Evolutionary conservation across 2,797 vertebrate genomes (phyloP).

Genomic region (Poliocrania exsul): DNA sequence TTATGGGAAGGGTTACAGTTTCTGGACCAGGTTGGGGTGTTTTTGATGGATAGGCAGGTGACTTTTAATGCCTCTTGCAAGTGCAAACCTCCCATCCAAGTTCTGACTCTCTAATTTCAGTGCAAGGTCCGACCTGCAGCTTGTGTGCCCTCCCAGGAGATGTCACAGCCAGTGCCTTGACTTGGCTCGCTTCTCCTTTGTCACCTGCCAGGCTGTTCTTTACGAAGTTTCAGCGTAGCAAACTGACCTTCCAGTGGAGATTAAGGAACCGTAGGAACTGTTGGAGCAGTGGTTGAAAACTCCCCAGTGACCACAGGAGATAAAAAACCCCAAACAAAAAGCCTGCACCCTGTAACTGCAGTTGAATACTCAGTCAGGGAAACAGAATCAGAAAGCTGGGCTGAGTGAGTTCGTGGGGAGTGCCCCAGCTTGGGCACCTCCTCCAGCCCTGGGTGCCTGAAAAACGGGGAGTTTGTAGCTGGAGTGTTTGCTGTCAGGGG

Average conservation of each 20-base stretch:
- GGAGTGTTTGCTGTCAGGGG: not conserved
- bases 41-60: not conserved
- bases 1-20: not conserved
- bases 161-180: rapidly evolving
- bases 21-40: rapidly evolving
- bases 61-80: not conserved
- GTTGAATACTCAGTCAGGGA: not conserved
- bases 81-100: not conserved
- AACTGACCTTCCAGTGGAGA: not conserved
- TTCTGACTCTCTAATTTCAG: not conserved
- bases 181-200: not conserved
- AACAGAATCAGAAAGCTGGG: not conserved
- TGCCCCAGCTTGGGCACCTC: not conserved
- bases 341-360: not conserved
- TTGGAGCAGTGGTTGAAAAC: not conserved
- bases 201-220: not conserved
- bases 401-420: not conserved
- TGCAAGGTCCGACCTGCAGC: not conserved
- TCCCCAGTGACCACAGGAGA: not conserved
- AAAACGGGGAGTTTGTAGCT: not conserved
- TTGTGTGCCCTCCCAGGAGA: not conserved
- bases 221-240: not conserved
- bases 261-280: not conserved
- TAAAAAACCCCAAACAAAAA: not conserved
- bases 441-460: rapidly evolving